A percentile compares a stretch with the other conserved stretches of the same genome.
Evolutionary conservation across 1,140 invertebrate species (phyloP).

Genomic region (Philotrypesis tridentata): DNA sequence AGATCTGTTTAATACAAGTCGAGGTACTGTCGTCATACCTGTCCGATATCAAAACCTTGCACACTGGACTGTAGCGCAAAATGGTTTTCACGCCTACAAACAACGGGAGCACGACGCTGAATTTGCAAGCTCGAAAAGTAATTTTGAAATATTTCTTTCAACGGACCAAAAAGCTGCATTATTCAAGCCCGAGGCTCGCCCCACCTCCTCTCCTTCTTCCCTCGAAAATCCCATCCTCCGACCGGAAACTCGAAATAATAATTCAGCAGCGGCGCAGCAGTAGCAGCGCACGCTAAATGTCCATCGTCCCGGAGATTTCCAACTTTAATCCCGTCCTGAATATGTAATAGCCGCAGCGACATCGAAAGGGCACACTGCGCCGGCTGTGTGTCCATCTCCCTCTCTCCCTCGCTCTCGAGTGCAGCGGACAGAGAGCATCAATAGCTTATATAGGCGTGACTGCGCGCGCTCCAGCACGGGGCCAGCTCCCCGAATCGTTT

Average conservation of each 20-base stretch:
- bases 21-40: too few species aligned
- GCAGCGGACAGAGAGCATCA: neutral
- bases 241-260: neutral
- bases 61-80: too few species aligned
- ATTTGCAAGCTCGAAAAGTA: too few species aligned
- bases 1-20: too few species aligned
- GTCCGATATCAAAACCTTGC: too few species aligned
- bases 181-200: too few species aligned
- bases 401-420: too few species aligned
- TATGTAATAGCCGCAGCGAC: neutral
- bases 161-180: neutral
- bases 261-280: neutral
- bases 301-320: neutral
- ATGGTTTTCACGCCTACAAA: too few species aligned
- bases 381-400: too few species aligned
- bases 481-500: neutral
- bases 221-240: neutral
- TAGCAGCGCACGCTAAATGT: neutral
- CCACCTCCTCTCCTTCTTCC: neutral
- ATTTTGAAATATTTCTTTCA: neutral
- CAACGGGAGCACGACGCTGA: too few species aligned
- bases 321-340: neutral
- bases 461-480: too few species aligned
- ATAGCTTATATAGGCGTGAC: neutral
- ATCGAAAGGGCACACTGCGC: neutral